Percentiles rank a stretch among this genome's conserved stretches.
phyloP scores from a whole-genome alignment of 2,888 invertebrate species.

The Seladonia tumulorum region DNA sequence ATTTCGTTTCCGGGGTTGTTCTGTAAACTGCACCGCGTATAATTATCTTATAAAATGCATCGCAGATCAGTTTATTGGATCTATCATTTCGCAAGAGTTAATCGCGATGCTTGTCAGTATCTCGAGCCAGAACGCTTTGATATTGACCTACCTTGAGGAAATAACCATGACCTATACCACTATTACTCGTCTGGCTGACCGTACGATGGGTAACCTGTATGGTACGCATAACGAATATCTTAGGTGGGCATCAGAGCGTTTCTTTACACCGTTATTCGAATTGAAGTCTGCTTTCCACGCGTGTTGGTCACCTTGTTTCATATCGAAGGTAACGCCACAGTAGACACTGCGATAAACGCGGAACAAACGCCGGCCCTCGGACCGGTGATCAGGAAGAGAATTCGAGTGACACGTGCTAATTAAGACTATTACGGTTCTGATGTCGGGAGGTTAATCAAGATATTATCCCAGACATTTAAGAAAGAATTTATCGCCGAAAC shows the following conservation, averaged over 20 bases:
- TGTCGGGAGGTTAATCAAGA: slow-evolving; percentile 19
- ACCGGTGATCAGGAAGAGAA: slow-evolving; percentile 18
- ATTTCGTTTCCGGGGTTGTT: background rate
- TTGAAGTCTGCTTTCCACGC: slow-evolving; percentile 64
- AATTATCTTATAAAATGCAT: background rate
- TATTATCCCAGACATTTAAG: background rate
- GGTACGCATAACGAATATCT: slow-evolving; percentile 72
- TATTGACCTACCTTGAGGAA: slow-evolving; percentile 47
- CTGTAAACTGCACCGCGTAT: too few species aligned
- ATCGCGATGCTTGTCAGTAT: slow-evolving; percentile 3
- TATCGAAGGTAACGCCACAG: slow-evolving; percentile 39
- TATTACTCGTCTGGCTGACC: slow-evolving; percentile 54
- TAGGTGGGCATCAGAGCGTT: slow-evolving; percentile 79
- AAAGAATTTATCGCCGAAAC: background rate
- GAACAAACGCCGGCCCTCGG: background rate
- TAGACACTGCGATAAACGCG: background rate
- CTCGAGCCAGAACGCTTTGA: slow-evolving; percentile 7
- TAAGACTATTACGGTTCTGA: slow-evolving; percentile 31
- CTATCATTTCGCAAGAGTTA: slow-evolving; percentile 5
- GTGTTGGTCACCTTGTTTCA: slow-evolving; percentile 61
- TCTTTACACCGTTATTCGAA: slow-evolving; percentile 78
- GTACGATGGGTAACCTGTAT: slow-evolving; percentile 53
- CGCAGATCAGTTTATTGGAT: slow-evolving; percentile 13
- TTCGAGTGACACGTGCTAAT: slow-evolving; percentile 43
- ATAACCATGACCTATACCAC: slow-evolving; percentile 63